phyloP scores from a whole-genome alignment of 2,797 vertebrate genomes.

The Pempheris klunzingeri region DNA sequence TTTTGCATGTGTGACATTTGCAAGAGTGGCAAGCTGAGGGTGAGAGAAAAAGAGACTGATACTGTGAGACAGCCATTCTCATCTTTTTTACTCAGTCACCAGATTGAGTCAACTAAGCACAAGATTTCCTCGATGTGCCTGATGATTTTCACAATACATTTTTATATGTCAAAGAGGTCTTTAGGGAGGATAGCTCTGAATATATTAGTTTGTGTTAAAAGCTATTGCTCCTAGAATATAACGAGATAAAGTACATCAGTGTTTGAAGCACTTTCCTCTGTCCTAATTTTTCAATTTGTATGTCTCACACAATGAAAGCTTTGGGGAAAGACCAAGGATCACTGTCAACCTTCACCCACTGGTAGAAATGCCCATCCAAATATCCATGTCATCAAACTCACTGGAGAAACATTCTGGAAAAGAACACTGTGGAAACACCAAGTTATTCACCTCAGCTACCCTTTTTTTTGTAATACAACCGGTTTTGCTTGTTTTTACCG shows the following conservation, averaged over 20 bases:
- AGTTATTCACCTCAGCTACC: too few species aligned
- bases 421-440: not conserved
- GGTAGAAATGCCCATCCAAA: too few species aligned
- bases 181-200: not conserved
- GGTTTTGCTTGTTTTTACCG: too few species aligned
- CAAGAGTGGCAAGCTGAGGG: not conserved
- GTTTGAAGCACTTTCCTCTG: too few species aligned
- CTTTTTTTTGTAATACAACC: too few species aligned
- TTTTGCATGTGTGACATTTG: not conserved
- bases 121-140: not conserved
- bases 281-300: too few species aligned
- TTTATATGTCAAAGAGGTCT: not conserved
- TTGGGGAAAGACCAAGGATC: not conserved
- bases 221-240: not conserved
- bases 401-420: not conserved
- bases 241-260: too few species aligned
- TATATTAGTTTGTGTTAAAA: not conserved
- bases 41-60: slow-evolving; percentile 2
- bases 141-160: not conserved
- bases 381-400: not conserved
- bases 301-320: not conserved
- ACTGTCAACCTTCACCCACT: not conserved
- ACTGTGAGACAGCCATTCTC: not conserved
- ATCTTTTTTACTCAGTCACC: not conserved
- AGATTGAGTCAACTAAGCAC: not conserved